Evolutionary conservation across 1,140 invertebrate genomes (phyloP).

Genomic region (Caerostris extrusa): DNA sequence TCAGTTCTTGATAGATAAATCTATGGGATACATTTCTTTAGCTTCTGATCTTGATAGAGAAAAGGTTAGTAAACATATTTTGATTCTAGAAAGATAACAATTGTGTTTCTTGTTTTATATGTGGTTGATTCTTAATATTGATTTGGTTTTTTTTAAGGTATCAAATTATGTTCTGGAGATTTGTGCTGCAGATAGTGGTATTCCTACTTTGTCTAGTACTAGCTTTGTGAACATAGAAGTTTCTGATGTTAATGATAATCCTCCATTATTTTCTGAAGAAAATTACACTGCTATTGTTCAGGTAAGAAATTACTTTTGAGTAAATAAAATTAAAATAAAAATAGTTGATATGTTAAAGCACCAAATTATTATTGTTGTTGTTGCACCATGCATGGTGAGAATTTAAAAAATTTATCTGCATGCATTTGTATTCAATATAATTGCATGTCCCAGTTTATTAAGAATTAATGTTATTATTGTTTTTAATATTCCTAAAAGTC

Average conservation of each 20-base stretch:
- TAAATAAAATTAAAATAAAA: too few species aligned
- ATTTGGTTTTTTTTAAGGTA: slow-evolving; percentile 81
- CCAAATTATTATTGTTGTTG: not conserved
- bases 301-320: slow-evolving; percentile 83
- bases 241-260: slow-evolving; percentile 94
- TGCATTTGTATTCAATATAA: not conserved
- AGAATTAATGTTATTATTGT: too few species aligned
- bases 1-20: slow-evolving; percentile 93
- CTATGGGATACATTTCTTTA: slow-evolving; percentile 93
- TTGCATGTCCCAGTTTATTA: not conserved
- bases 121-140: not conserved
- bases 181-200: slow-evolving; percentile 89
- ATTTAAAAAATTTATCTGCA: not conserved
- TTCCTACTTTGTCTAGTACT: slow-evolving; percentile 88
- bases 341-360: not conserved
- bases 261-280: slow-evolving; percentile 81
- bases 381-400: not conserved
- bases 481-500: too few species aligned
- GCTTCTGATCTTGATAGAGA: slow-evolving; percentile 96
- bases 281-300: slow-evolving; percentile 98
- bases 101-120: not conserved
- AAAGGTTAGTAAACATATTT: slow-evolving; percentile 87
- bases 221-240: slow-evolving; percentile 91
- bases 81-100: not conserved
- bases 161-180: slow-evolving; percentile 89